Evolutionary conservation across 2,113 vertebrate species (phyloP).

Genomic region (Coryphaenoides rupestris): DNA sequence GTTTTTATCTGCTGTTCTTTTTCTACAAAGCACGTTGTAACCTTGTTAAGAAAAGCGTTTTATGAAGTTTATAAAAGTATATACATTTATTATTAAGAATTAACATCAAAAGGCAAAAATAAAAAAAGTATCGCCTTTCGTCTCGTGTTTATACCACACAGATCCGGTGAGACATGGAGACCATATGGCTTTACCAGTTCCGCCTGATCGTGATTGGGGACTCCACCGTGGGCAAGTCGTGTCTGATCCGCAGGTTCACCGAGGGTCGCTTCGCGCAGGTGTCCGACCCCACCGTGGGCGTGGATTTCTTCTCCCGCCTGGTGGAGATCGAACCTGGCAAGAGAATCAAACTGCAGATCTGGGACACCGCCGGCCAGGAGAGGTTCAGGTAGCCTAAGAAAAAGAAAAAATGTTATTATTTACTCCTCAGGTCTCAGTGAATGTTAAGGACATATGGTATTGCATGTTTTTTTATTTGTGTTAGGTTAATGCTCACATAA

Average conservation of each 20-base stretch:
- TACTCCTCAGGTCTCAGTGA: background rate
- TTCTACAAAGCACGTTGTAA: too few species aligned
- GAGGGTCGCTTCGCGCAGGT: constrained; percentile 92
- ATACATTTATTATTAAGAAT: too few species aligned
- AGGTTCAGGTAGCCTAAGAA: constrained; percentile 78
- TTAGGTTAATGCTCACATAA: too few species aligned
- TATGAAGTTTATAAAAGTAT: too few species aligned
- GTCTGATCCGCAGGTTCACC: constrained; percentile 91
- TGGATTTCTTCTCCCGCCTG: constrained; percentile 95
- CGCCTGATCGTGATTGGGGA: constrained; percentile 94
- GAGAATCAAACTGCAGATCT: constrained; percentile 90
- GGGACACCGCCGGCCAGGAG: constrained; percentile 89
- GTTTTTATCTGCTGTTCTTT: too few species aligned
- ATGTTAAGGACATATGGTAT: too few species aligned
- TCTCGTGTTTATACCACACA: constrained; percentile 11
- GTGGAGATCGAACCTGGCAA: constrained; percentile 95
- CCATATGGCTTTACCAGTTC: constrained; percentile 97
- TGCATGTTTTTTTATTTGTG: too few species aligned
- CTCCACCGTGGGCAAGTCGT: constrained; percentile 94
- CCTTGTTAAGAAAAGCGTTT: too few species aligned
- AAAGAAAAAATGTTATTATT: background rate
- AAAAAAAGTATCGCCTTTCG: background rate
- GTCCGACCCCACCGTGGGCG: constrained; percentile 92
- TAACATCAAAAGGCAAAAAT: too few species aligned
- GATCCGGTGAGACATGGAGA: constrained; percentile 80